phyloP scores from a whole-genome alignment of 2,888 invertebrate species.

The Eustalomyia histrio region DNA sequence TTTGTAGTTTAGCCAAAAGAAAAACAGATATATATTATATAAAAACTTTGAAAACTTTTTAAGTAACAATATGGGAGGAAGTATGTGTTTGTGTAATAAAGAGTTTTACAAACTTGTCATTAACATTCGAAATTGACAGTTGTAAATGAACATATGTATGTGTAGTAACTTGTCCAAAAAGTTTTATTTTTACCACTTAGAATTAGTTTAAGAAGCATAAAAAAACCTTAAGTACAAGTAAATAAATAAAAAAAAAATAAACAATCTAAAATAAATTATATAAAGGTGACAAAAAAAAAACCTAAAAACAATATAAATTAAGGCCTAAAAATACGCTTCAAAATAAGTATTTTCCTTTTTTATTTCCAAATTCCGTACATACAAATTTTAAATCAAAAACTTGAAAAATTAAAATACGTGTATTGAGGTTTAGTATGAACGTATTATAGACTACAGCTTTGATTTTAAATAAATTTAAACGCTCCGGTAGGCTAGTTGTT shows the following conservation, averaged over 20 bases:
- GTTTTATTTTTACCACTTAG: conserved; percentile 27
- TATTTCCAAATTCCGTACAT: too few relatives aligned
- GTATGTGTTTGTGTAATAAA: not conserved
- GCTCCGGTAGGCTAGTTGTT: too few relatives aligned
- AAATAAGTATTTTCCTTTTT: too few relatives aligned
- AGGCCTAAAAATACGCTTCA: not conserved
- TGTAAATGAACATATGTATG: conserved; percentile 42
- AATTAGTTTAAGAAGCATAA: conserved; percentile 22
- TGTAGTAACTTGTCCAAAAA: conserved; percentile 22
- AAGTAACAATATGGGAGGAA: not conserved
- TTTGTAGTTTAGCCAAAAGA: not conserved
- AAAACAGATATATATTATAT: too few relatives aligned
- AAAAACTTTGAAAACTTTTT: not conserved
- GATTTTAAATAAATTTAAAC: too few relatives aligned
- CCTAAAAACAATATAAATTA: not conserved
- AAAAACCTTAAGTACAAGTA: not conserved
- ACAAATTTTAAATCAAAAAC: too few relatives aligned
- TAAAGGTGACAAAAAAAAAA: conserved; percentile 15
- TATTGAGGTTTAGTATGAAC: too few relatives aligned
- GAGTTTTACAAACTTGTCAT: conserved; percentile 47
- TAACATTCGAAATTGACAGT: conserved; percentile 52
- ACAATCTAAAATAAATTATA: conserved; percentile 1
- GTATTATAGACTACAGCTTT: too few relatives aligned
- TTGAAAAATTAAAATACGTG: too few relatives aligned
- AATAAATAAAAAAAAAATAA: not conserved